phyloP scores from a whole-genome alignment of 2,888 invertebrate genomes.

The Troilus luridus region DNA sequence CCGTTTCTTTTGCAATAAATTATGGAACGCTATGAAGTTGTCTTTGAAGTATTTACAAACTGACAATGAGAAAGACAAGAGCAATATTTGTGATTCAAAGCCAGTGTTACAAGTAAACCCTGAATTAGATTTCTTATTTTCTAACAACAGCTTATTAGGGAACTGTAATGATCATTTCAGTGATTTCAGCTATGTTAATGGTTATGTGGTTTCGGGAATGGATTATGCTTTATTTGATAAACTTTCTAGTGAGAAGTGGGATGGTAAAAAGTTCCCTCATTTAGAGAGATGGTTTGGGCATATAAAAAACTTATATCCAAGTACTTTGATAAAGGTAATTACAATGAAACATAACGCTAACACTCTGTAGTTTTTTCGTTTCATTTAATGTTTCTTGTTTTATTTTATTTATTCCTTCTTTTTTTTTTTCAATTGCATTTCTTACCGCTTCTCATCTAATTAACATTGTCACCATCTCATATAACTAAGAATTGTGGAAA shows the following conservation, averaged over 20 bases:
- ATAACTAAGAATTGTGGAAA: no score
- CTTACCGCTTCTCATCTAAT: not conserved
- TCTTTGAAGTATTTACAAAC: constrained; percentile 77
- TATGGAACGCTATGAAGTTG: constrained; percentile 99
- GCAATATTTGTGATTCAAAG: constrained; percentile 47
- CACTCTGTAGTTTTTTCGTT: not conserved
- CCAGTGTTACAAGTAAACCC: constrained; percentile 39
- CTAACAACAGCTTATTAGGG: constrained; percentile 53
- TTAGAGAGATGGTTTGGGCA: constrained; percentile 70
- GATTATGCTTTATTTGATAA: constrained; percentile 68
- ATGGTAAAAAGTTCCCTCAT: constrained; percentile 67
- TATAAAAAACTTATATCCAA: constrained; percentile 65
- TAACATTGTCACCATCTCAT: not conserved
- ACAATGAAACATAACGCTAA: not conserved
- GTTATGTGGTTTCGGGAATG: constrained; percentile 69
- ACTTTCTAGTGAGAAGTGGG: constrained; percentile 63
- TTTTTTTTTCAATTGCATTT: not conserved
- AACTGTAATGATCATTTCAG: constrained; percentile 59
- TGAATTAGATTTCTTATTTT: constrained; percentile 54
- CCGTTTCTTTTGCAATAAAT: constrained; percentile 97
- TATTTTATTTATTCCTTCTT: not conserved
- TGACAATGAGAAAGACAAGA: constrained; percentile 67
- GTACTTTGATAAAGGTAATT: constrained; percentile 57
- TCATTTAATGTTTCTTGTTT: not conserved
- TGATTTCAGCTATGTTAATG: constrained; percentile 62